phyloP scores from a whole-genome alignment of 2,797 vertebrate species.

The Simalia tracyae region DNA sequence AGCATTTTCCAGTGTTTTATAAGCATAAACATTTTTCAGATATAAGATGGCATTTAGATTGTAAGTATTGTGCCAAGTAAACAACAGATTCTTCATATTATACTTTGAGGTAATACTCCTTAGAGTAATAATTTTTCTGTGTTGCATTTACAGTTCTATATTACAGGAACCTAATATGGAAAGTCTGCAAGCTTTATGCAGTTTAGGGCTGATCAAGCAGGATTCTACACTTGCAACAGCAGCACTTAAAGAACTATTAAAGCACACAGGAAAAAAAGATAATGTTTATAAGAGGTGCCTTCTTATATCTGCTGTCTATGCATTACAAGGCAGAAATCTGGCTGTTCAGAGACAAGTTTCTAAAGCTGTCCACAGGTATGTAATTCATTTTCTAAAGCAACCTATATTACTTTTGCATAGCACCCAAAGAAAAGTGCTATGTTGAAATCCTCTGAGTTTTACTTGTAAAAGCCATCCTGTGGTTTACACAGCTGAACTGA shows the following conservation, averaged over 20 bases:
- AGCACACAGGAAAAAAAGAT: slow-evolving; percentile 71
- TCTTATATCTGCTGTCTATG: slow-evolving; percentile 83
- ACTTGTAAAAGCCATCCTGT: neutral
- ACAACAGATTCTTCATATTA: neutral
- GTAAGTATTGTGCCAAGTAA: neutral
- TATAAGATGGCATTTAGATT: slow-evolving; percentile 9
- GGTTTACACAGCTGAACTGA: neutral
- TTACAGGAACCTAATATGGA: slow-evolving; percentile 86
- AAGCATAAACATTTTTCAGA: neutral
- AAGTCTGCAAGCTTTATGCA: slow-evolving; percentile 89
- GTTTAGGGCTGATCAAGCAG: slow-evolving; percentile 85
- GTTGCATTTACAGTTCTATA: slow-evolving; percentile 79
- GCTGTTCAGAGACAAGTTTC: slow-evolving; percentile 84
- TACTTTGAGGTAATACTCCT: neutral
- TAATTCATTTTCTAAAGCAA: slow-evolving; percentile 3
- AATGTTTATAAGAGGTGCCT: slow-evolving; percentile 83
- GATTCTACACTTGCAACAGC: slow-evolving; percentile 89
- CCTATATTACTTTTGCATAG: neutral
- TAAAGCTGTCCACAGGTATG: slow-evolving; percentile 89
- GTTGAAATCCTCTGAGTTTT: neutral
- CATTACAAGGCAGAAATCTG: slow-evolving; percentile 83
- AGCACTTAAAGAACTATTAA: slow-evolving; percentile 88
- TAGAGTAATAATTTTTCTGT: slow-evolving; percentile 18
- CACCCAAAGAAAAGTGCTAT: neutral
- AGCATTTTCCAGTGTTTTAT: slow-evolving; percentile 33